A percentile compares a stretch with the other conserved stretches of the same genome.
Conservation (phyloP, 2,797 vertebrate genomes). For the Mormyrops attenuatus region DNA sequence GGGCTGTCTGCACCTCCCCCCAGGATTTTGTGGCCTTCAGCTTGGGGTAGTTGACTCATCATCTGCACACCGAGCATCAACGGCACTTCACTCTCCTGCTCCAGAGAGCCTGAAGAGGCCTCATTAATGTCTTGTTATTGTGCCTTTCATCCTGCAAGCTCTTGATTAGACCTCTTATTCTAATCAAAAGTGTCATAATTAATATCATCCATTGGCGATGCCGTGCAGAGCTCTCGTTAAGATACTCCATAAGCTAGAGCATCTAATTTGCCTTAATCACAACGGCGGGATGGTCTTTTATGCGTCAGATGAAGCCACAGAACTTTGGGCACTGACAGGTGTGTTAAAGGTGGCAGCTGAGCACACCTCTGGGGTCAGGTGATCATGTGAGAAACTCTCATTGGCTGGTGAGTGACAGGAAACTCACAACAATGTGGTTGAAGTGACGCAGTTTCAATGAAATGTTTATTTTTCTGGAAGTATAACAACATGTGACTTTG, state of each 20-base stretch:
- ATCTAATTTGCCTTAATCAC: constrained; percentile 12
- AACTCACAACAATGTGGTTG: background rate
- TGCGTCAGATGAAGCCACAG: background rate
- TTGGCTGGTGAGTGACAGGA: background rate
- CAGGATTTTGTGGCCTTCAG: background rate
- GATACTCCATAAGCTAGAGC: background rate
- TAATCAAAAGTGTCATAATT: constrained; percentile 9
- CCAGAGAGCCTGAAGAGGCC: background rate
- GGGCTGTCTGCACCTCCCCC: background rate
- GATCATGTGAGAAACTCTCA: background rate
- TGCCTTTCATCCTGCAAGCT: constrained; percentile 12
- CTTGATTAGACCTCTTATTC: constrained; percentile 13
- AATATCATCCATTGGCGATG: background rate
- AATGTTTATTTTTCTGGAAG: background rate
- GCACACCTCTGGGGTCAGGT: background rate
- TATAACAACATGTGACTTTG: background rate
- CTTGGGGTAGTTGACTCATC: background rate
- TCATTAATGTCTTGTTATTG: constrained; percentile 13
- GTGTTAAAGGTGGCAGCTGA: background rate
- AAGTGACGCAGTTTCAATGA: background rate
- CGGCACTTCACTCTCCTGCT: background rate
- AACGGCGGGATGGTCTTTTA: background rate
- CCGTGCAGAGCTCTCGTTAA: constrained; percentile 7
- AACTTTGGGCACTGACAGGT: background rate
- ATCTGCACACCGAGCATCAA: background rate